phyloP scores from a whole-genome alignment of 2,888 invertebrate genomes.

The Lymantria dispar region DNA sequence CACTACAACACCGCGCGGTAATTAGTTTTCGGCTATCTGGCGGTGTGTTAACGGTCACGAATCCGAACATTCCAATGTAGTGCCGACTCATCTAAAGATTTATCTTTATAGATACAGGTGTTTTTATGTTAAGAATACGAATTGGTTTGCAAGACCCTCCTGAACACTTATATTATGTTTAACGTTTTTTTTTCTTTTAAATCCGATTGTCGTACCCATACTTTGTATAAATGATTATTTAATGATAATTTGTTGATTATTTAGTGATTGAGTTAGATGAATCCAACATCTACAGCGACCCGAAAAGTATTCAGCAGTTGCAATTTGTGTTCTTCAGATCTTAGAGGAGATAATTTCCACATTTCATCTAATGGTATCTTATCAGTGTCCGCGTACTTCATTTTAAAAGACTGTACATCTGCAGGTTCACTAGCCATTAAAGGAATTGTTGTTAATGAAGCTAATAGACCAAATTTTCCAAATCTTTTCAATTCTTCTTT shows the following conservation, averaged over 20 bases:
- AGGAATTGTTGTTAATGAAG: conserved; percentile 44
- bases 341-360: conserved; percentile 48
- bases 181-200: conserved; percentile 37
- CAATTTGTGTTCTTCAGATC: conserved; percentile 39
- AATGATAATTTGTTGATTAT: background rate
- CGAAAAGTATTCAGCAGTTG: conserved; percentile 45
- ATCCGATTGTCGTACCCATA: conserved; percentile 6
- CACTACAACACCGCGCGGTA: conserved; percentile 49
- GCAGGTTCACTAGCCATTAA: conserved; percentile 43
- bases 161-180: background rate
- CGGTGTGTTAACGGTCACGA: conserved; percentile 49
- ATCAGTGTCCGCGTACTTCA: conserved; percentile 32
- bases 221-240: background rate
- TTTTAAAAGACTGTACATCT: conserved; percentile 38
- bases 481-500: conserved; percentile 45
- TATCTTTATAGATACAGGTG: conserved; percentile 57
- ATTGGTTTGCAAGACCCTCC: conserved; percentile 44
- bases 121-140: conserved; percentile 56
- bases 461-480: conserved; percentile 48
- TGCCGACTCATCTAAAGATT: conserved; percentile 64
- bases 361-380: conserved; percentile 48
- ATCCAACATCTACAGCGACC: conserved; percentile 45
- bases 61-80: conserved; percentile 58
- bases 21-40: conserved; percentile 64
- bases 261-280: conserved; percentile 36